Conservation (phyloP, 2,113 vertebrate genomes). For the Oxyruncus cristatus region DNA sequence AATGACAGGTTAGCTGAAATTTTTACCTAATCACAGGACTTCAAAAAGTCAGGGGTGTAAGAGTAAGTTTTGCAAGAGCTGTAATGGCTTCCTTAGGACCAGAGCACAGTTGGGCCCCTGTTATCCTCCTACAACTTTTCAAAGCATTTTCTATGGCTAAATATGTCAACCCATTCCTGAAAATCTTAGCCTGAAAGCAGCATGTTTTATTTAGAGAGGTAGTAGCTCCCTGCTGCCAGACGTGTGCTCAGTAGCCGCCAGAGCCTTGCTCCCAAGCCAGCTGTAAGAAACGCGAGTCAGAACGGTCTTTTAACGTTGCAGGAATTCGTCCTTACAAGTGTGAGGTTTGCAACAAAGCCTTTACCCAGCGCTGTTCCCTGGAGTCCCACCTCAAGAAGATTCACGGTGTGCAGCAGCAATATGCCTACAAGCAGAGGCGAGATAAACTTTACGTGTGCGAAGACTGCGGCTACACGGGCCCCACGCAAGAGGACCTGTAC, state of each 20-base stretch:
- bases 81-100: neutral
- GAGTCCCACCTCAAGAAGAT: constrained; percentile 87
- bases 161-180: neutral
- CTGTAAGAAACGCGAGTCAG: neutral
- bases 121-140: neutral
- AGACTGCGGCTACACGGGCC: constrained; percentile 84
- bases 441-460: constrained; percentile 86
- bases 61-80: neutral
- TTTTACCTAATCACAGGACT: neutral
- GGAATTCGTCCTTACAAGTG: constrained; percentile 88
- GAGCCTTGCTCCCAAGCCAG: neutral
- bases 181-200: neutral
- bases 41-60: neutral
- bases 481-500: constrained; percentile 80
- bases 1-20: neutral
- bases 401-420: constrained; percentile 82
- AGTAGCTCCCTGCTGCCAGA: neutral
- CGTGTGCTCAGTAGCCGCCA: neutral
- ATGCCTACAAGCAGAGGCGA: constrained; percentile 83
- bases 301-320: neutral
- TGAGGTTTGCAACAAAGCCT: constrained; percentile 83
- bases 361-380: constrained; percentile 86
- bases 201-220: neutral
- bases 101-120: rapidly evolving
- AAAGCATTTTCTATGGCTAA: neutral